Evolutionary conservation across 2,113 vertebrate genomes (phyloP), one percentile per base, ranked within the genome.

Genomic region (Myodes glareolus): DNA sequence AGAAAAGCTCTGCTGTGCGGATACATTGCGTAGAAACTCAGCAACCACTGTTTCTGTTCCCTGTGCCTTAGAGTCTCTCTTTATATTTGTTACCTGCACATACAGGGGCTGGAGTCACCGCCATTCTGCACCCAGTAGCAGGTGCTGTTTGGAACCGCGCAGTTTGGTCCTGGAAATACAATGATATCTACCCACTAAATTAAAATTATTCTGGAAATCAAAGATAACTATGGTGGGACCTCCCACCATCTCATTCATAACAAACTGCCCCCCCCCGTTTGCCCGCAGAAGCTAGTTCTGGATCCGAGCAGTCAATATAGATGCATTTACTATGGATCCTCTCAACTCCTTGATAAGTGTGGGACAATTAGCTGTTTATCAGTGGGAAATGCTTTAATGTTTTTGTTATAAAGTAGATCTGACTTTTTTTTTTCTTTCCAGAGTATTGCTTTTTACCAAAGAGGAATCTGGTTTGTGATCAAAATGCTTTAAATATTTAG

Each of bases 331-430:
- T 50, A 50, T 75, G 91, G 88, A 90, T 58, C 84, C 33, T 67
- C 55, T 11, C 86, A 73, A 93, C 84, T 91, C 75, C 94, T 96
- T 90, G 82, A 52, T 86, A 90, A 92, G 90, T 58, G 72, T 14
- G 87, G 88, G 90, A 77, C 29, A 94, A 93, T 86, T 76, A 93
- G 77, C 67, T 92, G 36, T 70, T 96, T 81, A 80, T 68, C 76
- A 92, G 47, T 45, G 61, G 91, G 42, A 81, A 68, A 25, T 92
- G 68, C 70, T 94, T 95, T 94, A 72, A 88, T 58, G 81, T 39
- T 82, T 3, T 47, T 84, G 81, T 52, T 86, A 61, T 21, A 61
- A 33, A 73, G n/a, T 77, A 76, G 23, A 23, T 55, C 19, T 39
- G 39, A 42, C 8, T 14, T 70, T 36, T 86, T 36, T 86, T 36